Evolutionary conservation across 2,888 invertebrate genomes (phyloP), one percentile per base, ranked within the genome.

Genomic region (Lasioglossum figueresi): DNA sequence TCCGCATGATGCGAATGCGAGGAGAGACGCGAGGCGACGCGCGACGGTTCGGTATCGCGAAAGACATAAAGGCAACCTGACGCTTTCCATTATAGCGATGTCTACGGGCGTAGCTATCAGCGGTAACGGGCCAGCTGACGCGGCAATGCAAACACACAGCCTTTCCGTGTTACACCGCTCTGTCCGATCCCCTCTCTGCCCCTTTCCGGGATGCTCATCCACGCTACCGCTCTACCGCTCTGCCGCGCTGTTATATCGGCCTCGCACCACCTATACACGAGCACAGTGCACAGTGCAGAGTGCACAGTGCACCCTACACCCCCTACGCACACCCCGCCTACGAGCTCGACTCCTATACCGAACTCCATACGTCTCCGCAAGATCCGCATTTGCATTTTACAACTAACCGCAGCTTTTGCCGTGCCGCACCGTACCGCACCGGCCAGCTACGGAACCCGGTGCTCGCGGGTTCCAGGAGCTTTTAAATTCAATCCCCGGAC

Each of bases 11-110:
- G 76, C 72, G 59, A 68, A 31, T 19, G 43, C 23, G 52, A 74
- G 79, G 68, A 45, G 68, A 70, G 74, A 63, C 45, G 71, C 34
- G 71, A 75, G 48, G 59, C 72, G 63, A 19, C 52, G 63, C 31
- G 63, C 63, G 27, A 63, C 63, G 78, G 75, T 76, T 79, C 37
- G 88, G 82, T 89, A 90, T 88, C 85, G 88, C 86, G 83, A 88
- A 88, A 91, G 91, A 90, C 92, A 93, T 94, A 92, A 93, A 92
- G 92, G 91, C 94, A 93, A 93, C 92, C 92, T 93, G 94, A 92
- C 93, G 93, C 92, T 91, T 90, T 91, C 91, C 92, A 92, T 93
- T 93, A 92, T 90, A 92, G 91, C 89, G 91, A 92, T 88, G 91
- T 92, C 91, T 92, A 91, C 88, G 34, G 89, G 90, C 85, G 89